phyloP scores from a whole-genome alignment of 2,797 vertebrate species.

The Cirrhinus molitorella region DNA sequence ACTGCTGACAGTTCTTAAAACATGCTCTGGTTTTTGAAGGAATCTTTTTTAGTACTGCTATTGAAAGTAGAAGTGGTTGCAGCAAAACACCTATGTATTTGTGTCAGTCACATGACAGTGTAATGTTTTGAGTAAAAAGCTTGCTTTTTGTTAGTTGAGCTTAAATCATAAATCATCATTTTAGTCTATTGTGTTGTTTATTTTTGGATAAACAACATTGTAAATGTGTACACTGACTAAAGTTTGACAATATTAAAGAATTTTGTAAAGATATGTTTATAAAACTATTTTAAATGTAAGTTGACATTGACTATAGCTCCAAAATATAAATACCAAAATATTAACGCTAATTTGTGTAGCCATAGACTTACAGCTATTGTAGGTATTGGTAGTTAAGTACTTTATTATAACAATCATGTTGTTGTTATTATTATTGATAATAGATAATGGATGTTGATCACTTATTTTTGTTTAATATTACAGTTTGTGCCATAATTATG shows the following conservation, averaged over 20 bases:
- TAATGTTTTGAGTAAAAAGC: too few species aligned
- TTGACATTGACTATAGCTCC: neutral
- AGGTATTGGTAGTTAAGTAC: neutral
- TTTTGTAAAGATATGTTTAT: neutral
- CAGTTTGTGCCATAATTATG: neutral
- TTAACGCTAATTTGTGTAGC: neutral
- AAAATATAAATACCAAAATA: neutral
- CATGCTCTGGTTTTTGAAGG: too few species aligned
- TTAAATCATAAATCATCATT: neutral
- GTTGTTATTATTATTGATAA: neutral
- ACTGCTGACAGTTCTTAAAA: neutral
- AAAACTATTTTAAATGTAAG: neutral
- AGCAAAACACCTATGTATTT: neutral
- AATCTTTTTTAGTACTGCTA: neutral
- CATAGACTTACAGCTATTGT: neutral
- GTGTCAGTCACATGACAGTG: neutral
- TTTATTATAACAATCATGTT: neutral
- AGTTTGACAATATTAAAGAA: too few species aligned
- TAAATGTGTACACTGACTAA: neutral
- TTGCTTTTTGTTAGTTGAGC: neutral
- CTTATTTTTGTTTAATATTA: neutral
- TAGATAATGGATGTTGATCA: neutral
- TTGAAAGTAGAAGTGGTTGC: constrained; percentile 20
- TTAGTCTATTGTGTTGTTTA: neutral
- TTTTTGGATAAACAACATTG: neutral